Percentiles rank a stretch among this genome's conserved stretches.
phyloP scores from a whole-genome alignment of 2,797 vertebrate species.

The Sternarchorhynchus goeldii region DNA sequence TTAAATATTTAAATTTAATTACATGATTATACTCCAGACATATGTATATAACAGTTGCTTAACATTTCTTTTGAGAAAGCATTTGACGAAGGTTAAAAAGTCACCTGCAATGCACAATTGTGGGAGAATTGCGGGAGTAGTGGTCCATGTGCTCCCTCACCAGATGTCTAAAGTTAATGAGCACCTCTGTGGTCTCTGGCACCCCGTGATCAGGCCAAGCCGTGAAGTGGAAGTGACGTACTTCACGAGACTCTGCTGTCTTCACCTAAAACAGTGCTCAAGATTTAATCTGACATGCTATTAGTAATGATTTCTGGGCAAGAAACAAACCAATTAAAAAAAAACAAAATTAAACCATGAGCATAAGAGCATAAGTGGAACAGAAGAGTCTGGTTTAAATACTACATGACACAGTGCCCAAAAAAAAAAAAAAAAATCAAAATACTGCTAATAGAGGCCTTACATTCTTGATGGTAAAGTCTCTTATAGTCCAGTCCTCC shows the following conservation, averaged over 20 bases:
- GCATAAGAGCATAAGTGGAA: neutral
- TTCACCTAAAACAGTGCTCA: conserved; percentile 70
- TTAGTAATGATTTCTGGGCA: neutral
- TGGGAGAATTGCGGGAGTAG: conserved; percentile 81
- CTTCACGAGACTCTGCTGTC: conserved; percentile 79
- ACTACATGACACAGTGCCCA: neutral
- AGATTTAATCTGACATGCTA: conserved; percentile 3
- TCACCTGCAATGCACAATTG: conserved; percentile 96
- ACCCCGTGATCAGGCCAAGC: conserved; percentile 97
- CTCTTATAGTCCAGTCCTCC: conserved; percentile 94
- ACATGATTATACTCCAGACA: no score
- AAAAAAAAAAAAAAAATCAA: neutral
- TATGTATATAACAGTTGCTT: no score
- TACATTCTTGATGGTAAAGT: conserved; percentile 90
- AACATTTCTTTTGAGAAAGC: neutral
- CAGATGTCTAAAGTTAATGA: conserved; percentile 92
- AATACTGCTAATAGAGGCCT: conserved; percentile 53
- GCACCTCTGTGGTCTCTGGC: conserved; percentile 89
- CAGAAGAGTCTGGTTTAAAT: neutral
- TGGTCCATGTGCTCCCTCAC: conserved; percentile 90
- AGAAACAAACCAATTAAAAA: no score
- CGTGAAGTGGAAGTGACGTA: conserved; percentile 95
- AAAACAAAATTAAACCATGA: neutral
- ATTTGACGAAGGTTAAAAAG: conserved; percentile 4
- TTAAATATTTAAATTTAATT: no score